Conservation (phyloP, 2,888 invertebrate genomes). For the Melanargia galathea region DNA sequence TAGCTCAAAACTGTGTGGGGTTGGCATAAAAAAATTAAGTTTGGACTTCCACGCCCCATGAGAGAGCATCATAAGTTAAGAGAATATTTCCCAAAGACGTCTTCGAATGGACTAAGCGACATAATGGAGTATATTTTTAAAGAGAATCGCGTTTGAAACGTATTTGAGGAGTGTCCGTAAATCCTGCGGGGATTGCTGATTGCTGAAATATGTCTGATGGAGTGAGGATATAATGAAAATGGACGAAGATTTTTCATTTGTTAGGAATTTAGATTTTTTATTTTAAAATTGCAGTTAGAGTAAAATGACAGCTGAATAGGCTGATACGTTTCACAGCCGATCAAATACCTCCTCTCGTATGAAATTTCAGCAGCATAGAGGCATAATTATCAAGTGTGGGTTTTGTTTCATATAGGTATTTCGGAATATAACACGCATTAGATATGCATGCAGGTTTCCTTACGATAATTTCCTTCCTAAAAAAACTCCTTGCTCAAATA, state of each 20-base stretch:
- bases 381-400: too few species aligned
- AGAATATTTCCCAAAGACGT: slow-evolving; percentile 66
- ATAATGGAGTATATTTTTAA: slow-evolving; percentile 47
- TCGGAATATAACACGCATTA: too few species aligned
- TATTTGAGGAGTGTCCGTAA: slow-evolving; percentile 37
- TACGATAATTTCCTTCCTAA: too few species aligned
- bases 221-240: slow-evolving; percentile 24
- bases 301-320: too few species aligned
- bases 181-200: slow-evolving; percentile 32
- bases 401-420: too few species aligned
- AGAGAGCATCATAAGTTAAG: slow-evolving; percentile 49
- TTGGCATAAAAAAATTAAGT: neutral
- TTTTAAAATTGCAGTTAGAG: too few species aligned
- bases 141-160: slow-evolving; percentile 51
- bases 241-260: slow-evolving; percentile 12
- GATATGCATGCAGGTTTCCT: too few species aligned
- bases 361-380: too few species aligned
- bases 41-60: neutral
- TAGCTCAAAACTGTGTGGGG: too few species aligned
- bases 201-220: slow-evolving; percentile 29
- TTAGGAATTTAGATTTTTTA: neutral
- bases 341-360: too few species aligned
- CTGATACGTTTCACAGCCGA: too few species aligned
- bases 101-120: slow-evolving; percentile 50
- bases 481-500: too few species aligned